phyloP scores from a whole-genome alignment of 2,113 vertebrate genomes.

The Dolichotis patagonum region DNA sequence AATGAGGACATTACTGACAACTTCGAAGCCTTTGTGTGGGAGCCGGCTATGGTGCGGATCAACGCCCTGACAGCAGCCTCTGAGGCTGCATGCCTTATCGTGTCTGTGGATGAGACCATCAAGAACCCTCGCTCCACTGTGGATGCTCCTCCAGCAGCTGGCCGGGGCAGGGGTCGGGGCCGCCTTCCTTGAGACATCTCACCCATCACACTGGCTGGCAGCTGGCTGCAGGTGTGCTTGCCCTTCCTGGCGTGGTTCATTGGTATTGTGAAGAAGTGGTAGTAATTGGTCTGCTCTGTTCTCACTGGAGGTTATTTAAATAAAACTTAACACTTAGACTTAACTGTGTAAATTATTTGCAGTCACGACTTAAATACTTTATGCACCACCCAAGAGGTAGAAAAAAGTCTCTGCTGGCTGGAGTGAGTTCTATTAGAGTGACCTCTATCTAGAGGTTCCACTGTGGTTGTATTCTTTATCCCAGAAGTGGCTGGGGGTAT shows the following conservation, averaged over 20 bases:
- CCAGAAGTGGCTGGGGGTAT: not conserved
- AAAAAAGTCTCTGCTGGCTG: not conserved
- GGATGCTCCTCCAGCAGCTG: conserved; percentile 84
- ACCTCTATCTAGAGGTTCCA: not conserved
- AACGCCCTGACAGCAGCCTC: conserved; percentile 96
- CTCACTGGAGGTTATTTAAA: conserved; percentile 75
- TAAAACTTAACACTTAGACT: conserved; percentile 70
- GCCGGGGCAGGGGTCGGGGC: conserved; percentile 89
- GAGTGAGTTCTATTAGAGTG: no score
- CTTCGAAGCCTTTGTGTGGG: conserved; percentile 94
- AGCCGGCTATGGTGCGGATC: conserved; percentile 94
- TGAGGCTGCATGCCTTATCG: conserved; percentile 96
- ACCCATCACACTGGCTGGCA: conserved; percentile 78
- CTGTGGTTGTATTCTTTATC: not conserved
- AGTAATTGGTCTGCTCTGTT: not conserved
- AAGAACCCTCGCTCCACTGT: conserved; percentile 93
- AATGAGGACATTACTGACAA: conserved; percentile 98
- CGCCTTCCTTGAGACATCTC: conserved; percentile 85
- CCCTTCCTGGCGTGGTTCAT: rapidly evolving
- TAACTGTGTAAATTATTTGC: conserved; percentile 36
- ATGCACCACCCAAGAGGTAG: not conserved
- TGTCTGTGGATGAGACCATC: conserved; percentile 97
- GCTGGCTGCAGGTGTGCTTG: not conserved
- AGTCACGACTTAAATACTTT: not conserved
- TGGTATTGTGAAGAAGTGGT: not conserved